phyloP scores from a whole-genome alignment of 2,888 invertebrate species.

The Odontothrips loti region DNA sequence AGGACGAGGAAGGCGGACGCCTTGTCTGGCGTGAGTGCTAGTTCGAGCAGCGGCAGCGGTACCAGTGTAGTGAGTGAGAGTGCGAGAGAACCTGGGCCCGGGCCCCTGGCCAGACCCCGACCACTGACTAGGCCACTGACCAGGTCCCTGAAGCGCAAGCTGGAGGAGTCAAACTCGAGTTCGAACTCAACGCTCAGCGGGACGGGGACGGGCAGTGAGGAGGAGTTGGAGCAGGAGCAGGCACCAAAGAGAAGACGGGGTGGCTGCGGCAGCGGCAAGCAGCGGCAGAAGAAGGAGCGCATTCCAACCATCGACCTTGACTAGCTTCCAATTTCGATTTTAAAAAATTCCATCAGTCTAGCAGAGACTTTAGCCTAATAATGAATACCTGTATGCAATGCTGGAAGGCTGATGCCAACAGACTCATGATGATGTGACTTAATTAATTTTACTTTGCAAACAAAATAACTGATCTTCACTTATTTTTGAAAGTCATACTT shows the following conservation, averaged over 20 bases:
- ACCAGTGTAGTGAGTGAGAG: conserved; percentile 23
- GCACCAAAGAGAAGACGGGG: background rate
- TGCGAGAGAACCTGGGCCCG: conserved; percentile 14
- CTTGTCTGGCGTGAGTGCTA: background rate
- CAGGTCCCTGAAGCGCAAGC: conserved; percentile 44
- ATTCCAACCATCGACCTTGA: conserved; percentile 2
- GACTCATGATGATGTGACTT: conserved; percentile 13
- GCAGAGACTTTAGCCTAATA: no score
- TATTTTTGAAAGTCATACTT: background rate
- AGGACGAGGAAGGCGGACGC: background rate
- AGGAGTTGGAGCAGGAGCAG: background rate
- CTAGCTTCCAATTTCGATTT: background rate
- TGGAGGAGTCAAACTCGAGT: conserved; percentile 38
- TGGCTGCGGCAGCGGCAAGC: background rate
- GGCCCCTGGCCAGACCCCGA: no score
- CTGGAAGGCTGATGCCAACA: background rate
- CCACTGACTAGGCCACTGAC: conserved; percentile 45
- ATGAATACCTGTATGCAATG: background rate
- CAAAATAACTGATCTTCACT: background rate
- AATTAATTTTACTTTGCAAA: background rate
- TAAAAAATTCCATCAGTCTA: no score
- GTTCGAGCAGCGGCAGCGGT: background rate
- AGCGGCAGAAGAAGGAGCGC: conserved; percentile 8
- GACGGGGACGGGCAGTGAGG: background rate
- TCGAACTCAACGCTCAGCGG: background rate